Percentiles rank a stretch among this genome's conserved stretches.
Conservation (phyloP, 2,113 vertebrate species). For the Myocastor coypus region DNA sequence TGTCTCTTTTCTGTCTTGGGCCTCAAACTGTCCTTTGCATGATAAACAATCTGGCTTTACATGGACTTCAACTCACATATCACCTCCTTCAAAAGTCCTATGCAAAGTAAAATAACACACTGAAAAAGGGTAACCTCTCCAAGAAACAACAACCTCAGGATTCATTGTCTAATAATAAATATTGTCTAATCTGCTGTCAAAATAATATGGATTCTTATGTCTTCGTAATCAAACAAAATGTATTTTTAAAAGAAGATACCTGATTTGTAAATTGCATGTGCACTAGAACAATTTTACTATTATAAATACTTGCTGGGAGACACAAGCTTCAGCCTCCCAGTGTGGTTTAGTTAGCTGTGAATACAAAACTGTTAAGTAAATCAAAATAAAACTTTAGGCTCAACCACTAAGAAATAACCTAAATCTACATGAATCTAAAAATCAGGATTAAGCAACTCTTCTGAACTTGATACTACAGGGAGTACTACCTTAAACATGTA, state of each 20-base stretch:
- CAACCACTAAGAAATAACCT: background rate
- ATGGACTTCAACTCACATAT: constrained; percentile 23
- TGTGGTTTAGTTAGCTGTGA: background rate
- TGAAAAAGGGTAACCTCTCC: background rate
- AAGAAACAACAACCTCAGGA: constrained; percentile 15
- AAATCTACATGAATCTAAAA: constrained; percentile 56
- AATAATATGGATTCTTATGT: background rate
- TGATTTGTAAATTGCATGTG: background rate
- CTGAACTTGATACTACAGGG: constrained; percentile 15
- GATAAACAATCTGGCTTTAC: background rate
- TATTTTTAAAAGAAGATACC: background rate
- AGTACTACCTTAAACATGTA: background rate
- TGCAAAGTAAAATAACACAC: constrained; percentile 9
- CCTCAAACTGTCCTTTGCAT: background rate
- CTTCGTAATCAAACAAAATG: constrained; percentile 14
- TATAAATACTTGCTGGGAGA: background rate
- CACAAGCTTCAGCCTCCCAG: background rate
- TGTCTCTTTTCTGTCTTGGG: background rate
- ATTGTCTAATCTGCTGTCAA: too few species aligned
- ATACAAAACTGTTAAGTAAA: background rate
- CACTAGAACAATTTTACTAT: background rate
- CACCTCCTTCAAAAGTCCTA: constrained; percentile 46
- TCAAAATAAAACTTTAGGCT: constrained; percentile 19
- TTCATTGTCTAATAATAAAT: constrained; percentile 31
- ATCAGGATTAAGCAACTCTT: background rate